Evolutionary conservation across 2,113 vertebrate genomes (phyloP).

Genomic region (Centropus unirufus): DNA sequence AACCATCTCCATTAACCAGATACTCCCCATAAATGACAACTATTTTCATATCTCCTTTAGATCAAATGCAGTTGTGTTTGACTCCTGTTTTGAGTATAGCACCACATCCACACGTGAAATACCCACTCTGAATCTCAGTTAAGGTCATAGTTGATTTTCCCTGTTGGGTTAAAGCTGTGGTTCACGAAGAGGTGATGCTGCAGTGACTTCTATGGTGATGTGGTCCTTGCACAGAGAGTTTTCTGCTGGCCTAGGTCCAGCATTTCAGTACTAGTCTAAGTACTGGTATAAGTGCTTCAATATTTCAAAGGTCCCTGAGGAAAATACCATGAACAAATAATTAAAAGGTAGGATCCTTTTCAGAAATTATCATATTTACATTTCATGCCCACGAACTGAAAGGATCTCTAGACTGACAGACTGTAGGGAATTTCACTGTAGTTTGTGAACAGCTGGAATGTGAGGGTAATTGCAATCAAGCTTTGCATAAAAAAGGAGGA

Average conservation of each 20-base stretch:
- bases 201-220: neutral
- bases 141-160: neutral
- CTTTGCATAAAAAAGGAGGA: neutral
- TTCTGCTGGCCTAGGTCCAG: neutral
- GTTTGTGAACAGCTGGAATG: neutral
- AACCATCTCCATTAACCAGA: neutral
- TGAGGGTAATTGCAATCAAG: neutral
- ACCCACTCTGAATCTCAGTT: neutral
- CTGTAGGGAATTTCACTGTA: neutral
- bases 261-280: neutral
- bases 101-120: neutral
- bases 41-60: neutral
- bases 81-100: neutral
- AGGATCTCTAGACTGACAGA: neutral
- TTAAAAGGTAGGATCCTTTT: neutral
- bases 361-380: neutral
- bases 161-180: neutral
- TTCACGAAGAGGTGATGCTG: neutral
- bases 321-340: neutral
- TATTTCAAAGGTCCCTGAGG: neutral
- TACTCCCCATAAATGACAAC: neutral
- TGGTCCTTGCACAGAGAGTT: neutral
- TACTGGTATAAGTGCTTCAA: neutral
- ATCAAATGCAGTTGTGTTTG: neutral
- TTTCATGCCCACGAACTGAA: neutral